These are phyloP conservation scores for Macrochelys suwanniensis DNA, from an alignment of 2,797 vertebrate species.

Conservation along the genomic window DNA sequence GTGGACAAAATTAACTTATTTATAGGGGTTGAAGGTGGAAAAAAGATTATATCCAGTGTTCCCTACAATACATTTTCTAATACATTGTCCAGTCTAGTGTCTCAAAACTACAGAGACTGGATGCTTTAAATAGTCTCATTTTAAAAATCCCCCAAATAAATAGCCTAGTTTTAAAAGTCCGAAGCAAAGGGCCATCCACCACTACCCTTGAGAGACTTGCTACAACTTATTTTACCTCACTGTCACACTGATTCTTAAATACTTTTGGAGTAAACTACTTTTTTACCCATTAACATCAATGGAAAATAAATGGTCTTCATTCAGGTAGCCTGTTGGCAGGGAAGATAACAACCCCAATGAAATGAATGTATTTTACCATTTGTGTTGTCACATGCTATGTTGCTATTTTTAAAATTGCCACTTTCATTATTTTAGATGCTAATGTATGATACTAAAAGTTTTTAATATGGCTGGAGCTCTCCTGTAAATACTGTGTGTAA, in stretches of 20 bases:
- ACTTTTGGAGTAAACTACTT: constrained; percentile 6
- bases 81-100: not conserved
- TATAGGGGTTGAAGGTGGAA: not conserved
- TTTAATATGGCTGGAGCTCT: not conserved
- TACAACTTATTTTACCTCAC: not conserved
- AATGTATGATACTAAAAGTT: not conserved
- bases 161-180: not conserved
- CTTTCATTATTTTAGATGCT: not conserved
- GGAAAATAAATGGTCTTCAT: not conserved
- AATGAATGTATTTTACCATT: not conserved
- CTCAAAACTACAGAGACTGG: not conserved
- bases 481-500: not conserved
- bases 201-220: not conserved
- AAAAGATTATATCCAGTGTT: not conserved
- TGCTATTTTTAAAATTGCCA: not conserved
- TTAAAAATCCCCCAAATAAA: not conserved
- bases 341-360: not conserved
- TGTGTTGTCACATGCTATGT: not conserved
- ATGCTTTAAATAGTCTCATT: not conserved
- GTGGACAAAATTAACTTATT: not conserved
- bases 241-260: not conserved
- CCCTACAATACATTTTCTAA: not conserved
- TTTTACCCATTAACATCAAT: not conserved
- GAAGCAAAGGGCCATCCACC: not conserved
- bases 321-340: not conserved